phyloP scores from a whole-genome alignment of 2,888 invertebrate species.

The Spisula subtruncata region DNA sequence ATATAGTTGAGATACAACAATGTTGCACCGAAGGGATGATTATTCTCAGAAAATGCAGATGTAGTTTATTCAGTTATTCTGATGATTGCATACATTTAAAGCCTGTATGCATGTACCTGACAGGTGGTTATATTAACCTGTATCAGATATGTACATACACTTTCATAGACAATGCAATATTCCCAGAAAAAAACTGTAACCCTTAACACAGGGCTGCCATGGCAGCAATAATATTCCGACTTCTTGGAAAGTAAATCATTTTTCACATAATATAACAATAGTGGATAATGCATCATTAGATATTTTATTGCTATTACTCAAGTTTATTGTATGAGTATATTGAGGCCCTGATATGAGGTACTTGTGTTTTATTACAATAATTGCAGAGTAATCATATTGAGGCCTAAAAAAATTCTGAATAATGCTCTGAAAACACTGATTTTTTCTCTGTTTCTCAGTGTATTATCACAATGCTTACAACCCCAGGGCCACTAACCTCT shows the following conservation, averaged over 20 bases:
- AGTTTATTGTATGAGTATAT: too few species aligned
- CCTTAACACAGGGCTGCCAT: background rate
- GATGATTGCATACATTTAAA: conserved; percentile 8
- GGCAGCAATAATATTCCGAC: background rate
- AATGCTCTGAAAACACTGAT: background rate
- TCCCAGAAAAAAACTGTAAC: background rate
- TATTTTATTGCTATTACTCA: too few species aligned
- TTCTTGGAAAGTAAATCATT: too few species aligned
- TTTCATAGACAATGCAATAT: conserved; percentile 9
- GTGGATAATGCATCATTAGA: too few species aligned
- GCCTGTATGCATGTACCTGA: too few species aligned
- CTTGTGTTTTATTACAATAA: too few species aligned
- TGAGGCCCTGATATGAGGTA: too few species aligned
- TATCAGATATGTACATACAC: background rate
- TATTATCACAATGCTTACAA: background rate
- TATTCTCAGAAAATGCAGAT: background rate
- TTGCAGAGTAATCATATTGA: too few species aligned
- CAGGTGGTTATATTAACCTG: background rate
- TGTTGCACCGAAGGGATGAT: too few species aligned
- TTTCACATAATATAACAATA: too few species aligned
- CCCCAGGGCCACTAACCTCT: background rate
- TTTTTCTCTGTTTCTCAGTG: background rate
- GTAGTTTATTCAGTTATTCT: background rate
- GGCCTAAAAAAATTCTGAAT: background rate
- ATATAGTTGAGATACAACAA: too few species aligned